Evolutionary conservation across 1,140 invertebrate species (phyloP).

Genomic region (Drosophila equinoxialis): DNA sequence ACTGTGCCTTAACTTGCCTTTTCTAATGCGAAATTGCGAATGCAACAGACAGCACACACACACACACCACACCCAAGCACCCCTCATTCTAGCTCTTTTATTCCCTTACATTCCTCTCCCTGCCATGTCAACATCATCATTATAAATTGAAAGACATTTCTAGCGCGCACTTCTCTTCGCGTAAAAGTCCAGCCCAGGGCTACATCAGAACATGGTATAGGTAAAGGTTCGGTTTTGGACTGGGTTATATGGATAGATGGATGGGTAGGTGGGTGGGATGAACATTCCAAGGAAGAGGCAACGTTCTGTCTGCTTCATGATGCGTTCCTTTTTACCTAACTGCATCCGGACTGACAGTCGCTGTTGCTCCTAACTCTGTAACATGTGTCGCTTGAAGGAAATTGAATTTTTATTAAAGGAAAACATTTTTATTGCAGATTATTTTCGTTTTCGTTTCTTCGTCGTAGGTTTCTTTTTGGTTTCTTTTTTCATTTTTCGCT

Average conservation of each 20-base stretch:
- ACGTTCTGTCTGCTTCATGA: constrained; percentile 33
- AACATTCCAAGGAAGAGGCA: not conserved
- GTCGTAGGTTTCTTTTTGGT: constrained; percentile 11
- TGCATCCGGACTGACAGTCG: constrained; percentile 66
- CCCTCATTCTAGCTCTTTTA: not conserved
- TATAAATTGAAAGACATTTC: constrained; percentile 80
- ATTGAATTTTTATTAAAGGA: constrained; percentile 82
- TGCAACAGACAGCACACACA: constrained; percentile 64
- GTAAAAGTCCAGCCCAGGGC: constrained; percentile 38
- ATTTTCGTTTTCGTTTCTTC: constrained; percentile 67
- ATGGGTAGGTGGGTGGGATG: not conserved
- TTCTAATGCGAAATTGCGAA: constrained; percentile 69
- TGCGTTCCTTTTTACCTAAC: constrained; percentile 68
- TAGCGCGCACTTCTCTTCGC: constrained; percentile 38
- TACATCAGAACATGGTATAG: not conserved
- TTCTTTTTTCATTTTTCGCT: not conserved
- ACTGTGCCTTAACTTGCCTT: constrained; percentile 39
- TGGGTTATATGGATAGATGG: not conserved
- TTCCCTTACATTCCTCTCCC: not conserved
- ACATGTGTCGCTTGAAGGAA: constrained; percentile 80
- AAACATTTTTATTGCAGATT: constrained; percentile 82
- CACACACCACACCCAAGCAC: constrained; percentile 2
- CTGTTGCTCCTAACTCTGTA: constrained; percentile 56
- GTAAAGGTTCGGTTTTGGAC: not conserved
- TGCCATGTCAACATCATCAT: constrained; percentile 60